A percentile compares a stretch with the other conserved stretches of the same genome.
These are phyloP conservation scores for Saguinus midas DNA, from an alignment of 2,113 vertebrate genomes.

Conservation along the genomic window DNA sequence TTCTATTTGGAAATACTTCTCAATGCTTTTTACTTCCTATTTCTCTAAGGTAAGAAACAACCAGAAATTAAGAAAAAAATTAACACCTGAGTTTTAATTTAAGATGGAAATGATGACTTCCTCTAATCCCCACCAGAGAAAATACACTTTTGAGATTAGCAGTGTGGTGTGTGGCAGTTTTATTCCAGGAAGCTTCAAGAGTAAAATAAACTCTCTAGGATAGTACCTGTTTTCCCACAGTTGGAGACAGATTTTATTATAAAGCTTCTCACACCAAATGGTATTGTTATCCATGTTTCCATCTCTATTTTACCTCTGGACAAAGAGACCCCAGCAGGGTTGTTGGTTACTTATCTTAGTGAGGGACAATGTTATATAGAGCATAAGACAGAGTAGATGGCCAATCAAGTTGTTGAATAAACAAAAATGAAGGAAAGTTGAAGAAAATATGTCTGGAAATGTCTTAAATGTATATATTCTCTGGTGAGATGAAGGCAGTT, in stretches of 20 bases:
- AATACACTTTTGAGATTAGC: neutral
- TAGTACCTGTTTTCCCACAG: neutral
- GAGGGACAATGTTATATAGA: neutral
- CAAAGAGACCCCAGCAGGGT: neutral
- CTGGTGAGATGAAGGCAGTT: neutral
- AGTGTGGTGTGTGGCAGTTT: neutral
- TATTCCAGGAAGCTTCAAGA: neutral
- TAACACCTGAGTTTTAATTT: neutral
- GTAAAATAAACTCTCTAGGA: neutral
- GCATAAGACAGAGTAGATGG: neutral
- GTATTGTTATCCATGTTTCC: neutral
- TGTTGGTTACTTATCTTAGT: neutral
- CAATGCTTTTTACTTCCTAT: constrained; percentile 16
- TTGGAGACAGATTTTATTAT: neutral
- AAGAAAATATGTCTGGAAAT: neutral
- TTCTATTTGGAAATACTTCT: neutral
- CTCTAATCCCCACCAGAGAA: neutral
- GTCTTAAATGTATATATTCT: neutral
- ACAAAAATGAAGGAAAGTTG: neutral
- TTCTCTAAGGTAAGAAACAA: neutral
- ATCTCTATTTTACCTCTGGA: neutral
- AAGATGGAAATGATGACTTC: neutral
- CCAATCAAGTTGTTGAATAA: neutral
- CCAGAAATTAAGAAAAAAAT: neutral
- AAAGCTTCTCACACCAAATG: neutral